Evolutionary conservation across 2,113 vertebrate genomes (phyloP), one percentile per base, ranked within the genome.

Genomic region (Dissostichus mawsoni): DNA sequence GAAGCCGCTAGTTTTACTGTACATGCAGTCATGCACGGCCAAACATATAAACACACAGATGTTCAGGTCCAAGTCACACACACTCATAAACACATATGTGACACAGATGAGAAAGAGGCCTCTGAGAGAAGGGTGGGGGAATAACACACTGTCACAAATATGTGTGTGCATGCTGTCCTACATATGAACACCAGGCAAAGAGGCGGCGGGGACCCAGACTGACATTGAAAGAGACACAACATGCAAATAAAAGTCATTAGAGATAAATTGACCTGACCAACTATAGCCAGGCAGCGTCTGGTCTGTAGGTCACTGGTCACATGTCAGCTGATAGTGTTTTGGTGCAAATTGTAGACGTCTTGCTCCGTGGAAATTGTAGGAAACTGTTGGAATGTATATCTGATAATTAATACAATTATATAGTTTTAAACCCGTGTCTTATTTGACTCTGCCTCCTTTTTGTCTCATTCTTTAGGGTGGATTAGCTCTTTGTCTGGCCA

Each of bases 81-180:
- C 20, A 66, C 47, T 65, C 76, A 59, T 80, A 88, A 88, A 90
- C 84, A 86, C 90, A 91, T 50, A 79, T 86, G 89, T 68, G 69
- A 57, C 66, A 63, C 90, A 90, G 85, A 88, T 88, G 88, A 74
- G 53, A 66, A 14, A 33, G 57, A 73, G 70, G 74, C 62, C 55
- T 80, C 47, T 36, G 55, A 75, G 47, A 73, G 20, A 18, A 25
- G 58, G 53, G 4, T n/a, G 45, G 62, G 23, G 51, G 14, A 74
- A 81, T 64, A 2, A 65, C 41, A 75, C 48, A 50, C 59, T 65
- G 76, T 73, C 73, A 73, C 69, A 80, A 41, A 55, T 74, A 66
- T 51, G 3, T 11, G 65, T 55, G 69, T 66, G 66, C 48, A 5
- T 20, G 29, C 66, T 69, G 61, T 79, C 20, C 41, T 50, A 55